Evolutionary conservation across 2,888 invertebrate species (phyloP).

Genomic region (Nemapogon koenigi): DNA sequence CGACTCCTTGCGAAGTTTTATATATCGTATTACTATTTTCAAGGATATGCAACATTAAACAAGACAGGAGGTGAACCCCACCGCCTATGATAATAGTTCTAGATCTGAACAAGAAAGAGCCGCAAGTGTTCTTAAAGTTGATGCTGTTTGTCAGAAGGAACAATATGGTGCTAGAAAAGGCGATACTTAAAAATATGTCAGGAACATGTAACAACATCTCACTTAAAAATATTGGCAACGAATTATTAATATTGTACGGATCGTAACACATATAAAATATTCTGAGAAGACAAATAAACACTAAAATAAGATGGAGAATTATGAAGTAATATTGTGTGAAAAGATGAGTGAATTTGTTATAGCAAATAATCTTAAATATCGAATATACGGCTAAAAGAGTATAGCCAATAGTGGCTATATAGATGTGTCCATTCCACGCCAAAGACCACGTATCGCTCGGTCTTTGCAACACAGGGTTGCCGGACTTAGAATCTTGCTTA

Average conservation of each 20-base stretch:
- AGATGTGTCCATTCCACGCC: slow-evolving; percentile 92
- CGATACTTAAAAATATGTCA: slow-evolving; percentile 86
- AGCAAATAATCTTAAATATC: slow-evolving; percentile 84
- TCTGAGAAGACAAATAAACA: slow-evolving; percentile 80
- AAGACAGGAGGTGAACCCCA: slow-evolving; percentile 78
- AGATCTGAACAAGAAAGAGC: slow-evolving; percentile 76
- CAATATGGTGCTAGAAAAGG: slow-evolving; percentile 86
- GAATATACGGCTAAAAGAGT: slow-evolving; percentile 84
- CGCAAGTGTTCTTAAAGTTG: slow-evolving; percentile 74
- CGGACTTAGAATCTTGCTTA: slow-evolving; percentile 44
- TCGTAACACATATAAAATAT: slow-evolving; percentile 91
- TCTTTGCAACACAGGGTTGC: slow-evolving; percentile 42
- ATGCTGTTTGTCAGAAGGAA: slow-evolving; percentile 84
- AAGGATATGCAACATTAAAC: slow-evolving; percentile 82
- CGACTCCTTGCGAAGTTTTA: slow-evolving; percentile 47
- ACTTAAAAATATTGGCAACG: slow-evolving; percentile 79
- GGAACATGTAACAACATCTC: slow-evolving; percentile 85
- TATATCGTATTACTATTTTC: slow-evolving; percentile 65
- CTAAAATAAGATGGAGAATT: slow-evolving; percentile 81
- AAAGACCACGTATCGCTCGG: slow-evolving; percentile 76
- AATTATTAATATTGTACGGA: slow-evolving; percentile 87
- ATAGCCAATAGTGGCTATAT: slow-evolving; percentile 84
- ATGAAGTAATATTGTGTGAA: slow-evolving; percentile 89
- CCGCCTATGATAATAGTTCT: slow-evolving; percentile 81
- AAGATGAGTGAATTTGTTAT: slow-evolving; percentile 85